Conservation (phyloP, 2,113 vertebrate species). For the Macroglossus sobrinus region DNA sequence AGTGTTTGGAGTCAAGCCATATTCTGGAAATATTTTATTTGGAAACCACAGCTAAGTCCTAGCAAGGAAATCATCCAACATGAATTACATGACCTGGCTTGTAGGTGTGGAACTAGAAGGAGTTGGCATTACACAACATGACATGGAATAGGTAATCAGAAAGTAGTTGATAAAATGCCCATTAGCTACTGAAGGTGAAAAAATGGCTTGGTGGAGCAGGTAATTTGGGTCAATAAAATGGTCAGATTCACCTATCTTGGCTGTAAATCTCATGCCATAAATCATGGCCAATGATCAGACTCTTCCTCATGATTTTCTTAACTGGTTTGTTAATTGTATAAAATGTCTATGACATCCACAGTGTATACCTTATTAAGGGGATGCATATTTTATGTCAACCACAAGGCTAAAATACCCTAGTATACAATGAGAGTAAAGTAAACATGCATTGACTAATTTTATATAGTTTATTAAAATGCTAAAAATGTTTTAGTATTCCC, state of each 20-base stretch:
- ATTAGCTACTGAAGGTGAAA: neutral
- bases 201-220: neutral
- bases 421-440: neutral
- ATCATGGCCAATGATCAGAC: neutral
- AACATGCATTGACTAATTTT: neutral
- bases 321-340: neutral
- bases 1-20: constrained; percentile 49
- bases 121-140: neutral
- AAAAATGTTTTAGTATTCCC: neutral
- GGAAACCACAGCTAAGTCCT: constrained; percentile 16
- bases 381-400: neutral
- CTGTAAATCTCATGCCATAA: neutral
- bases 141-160: neutral
- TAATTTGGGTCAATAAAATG: neutral
- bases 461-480: neutral
- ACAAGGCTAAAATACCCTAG: neutral
- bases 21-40: constrained; percentile 59
- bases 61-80: neutral
- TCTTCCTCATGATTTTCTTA: neutral
- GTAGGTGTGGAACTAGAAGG: neutral
- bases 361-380: neutral
- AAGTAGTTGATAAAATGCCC: neutral
- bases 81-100: neutral
- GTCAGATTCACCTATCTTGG: neutral
- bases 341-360: neutral